Evolutionary conservation across 2,888 invertebrate genomes (phyloP).

Genomic region (Graphium colonna): DNA sequence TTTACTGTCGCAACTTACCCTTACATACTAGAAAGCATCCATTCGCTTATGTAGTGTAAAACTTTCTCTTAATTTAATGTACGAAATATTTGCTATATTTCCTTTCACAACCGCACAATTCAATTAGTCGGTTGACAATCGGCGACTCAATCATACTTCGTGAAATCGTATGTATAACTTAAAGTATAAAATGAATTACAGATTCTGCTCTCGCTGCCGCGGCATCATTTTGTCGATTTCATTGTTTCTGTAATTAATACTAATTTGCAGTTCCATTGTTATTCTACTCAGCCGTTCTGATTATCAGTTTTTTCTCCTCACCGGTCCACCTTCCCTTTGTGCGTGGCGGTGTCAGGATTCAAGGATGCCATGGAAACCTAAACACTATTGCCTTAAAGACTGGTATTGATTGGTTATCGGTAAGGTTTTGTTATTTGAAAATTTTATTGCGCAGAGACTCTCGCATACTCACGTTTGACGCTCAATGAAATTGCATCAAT

Average conservation of each 20-base stretch:
- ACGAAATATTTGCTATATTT: no score
- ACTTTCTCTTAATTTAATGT: no score
- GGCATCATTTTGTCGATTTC: slow-evolving; percentile 59
- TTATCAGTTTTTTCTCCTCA: slow-evolving; percentile 56
- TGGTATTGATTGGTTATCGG: slow-evolving; percentile 38
- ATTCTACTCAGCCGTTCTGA: slow-evolving; percentile 53
- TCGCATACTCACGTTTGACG: slow-evolving; percentile 74
- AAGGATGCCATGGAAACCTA: slow-evolving; percentile 38
- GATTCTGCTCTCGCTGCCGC: slow-evolving; percentile 59
- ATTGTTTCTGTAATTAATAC: slow-evolving; percentile 74
- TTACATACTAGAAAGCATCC: no score
- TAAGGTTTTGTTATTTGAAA: slow-evolving; percentile 41
- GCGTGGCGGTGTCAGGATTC: slow-evolving; percentile 37
- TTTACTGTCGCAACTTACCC: no score
- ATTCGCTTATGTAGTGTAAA: no score
- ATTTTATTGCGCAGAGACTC: slow-evolving; percentile 49
- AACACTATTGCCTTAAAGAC: slow-evolving; percentile 41
- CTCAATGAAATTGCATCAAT: slow-evolving; percentile 75
- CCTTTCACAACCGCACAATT: slow-evolving; percentile 16
- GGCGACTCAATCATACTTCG: slow-evolving; percentile 5
- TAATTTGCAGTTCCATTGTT: slow-evolving; percentile 73
- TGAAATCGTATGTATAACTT: neutral
- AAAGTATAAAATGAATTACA: slow-evolving; percentile 40
- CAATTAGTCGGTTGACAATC: slow-evolving; percentile 18
- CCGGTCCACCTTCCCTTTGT: slow-evolving; percentile 59